Percentiles rank a stretch among this genome's conserved stretches.
Evolutionary conservation across 1,140 invertebrate species (phyloP).

Genomic region (Euura saliciscinereae): DNA sequence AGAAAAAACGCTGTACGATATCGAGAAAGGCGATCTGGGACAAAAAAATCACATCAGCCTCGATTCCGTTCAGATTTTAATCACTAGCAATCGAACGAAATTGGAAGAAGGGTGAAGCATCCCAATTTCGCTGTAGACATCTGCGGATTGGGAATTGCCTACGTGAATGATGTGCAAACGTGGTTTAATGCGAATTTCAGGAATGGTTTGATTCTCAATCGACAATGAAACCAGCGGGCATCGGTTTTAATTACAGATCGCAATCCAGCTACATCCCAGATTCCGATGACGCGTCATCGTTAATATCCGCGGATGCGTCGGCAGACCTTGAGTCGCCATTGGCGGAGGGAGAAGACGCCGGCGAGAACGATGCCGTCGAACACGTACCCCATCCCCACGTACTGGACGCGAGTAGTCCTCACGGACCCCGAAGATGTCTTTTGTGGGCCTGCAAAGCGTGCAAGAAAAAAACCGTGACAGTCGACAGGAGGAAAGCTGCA

Average conservation of each 20-base stretch:
- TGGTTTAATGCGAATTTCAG: no score
- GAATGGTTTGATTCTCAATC: no score
- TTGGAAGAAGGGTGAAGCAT: no score
- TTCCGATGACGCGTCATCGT: slow-evolving; percentile 53
- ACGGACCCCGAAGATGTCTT: slow-evolving; percentile 76
- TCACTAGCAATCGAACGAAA: no score
- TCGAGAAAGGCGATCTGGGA: no score
- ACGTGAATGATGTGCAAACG: no score
- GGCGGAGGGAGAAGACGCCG: slow-evolving; percentile 47
- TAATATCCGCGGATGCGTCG: slow-evolving; percentile 50
- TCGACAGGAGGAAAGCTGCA: slow-evolving; percentile 95
- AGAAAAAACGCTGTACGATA: no score
- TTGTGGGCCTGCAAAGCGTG: slow-evolving; percentile 97
- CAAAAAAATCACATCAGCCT: no score
- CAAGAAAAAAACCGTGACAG: slow-evolving; percentile 91
- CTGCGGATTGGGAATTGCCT: no score
- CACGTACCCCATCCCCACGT: slow-evolving; percentile 55
- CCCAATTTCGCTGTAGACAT: no score
- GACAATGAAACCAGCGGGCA: neutral
- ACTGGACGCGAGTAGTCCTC: slow-evolving; percentile 38
- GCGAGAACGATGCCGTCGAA: slow-evolving; percentile 43
- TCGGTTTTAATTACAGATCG: slow-evolving; percentile 27
- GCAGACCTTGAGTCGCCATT: slow-evolving; percentile 50
- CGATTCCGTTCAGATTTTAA: no score
- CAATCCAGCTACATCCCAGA: slow-evolving; percentile 47